phyloP scores from a whole-genome alignment of 2,113 vertebrate species.

The Meriones unguiculatus region DNA sequence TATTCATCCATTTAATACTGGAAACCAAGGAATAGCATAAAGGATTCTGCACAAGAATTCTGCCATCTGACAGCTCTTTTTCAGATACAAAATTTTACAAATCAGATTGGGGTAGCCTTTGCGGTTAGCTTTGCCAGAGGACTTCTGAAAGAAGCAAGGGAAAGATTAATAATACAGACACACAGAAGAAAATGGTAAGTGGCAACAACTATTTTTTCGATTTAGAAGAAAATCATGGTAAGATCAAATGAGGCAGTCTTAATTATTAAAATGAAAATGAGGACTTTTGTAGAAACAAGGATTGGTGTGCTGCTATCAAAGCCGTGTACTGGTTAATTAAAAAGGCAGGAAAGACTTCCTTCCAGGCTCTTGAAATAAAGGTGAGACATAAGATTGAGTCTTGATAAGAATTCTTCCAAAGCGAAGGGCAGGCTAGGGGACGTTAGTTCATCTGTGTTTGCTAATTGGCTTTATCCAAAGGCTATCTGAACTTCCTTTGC shows the following conservation, averaged over 20 bases:
- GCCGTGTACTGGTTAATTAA: neutral
- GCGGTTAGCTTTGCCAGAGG: conserved; percentile 31
- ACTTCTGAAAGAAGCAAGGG: neutral
- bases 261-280: conserved; percentile 44
- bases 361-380: neutral
- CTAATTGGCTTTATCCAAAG: neutral
- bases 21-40: conserved; percentile 38
- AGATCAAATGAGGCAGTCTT: conserved; percentile 23
- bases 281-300: conserved; percentile 41
- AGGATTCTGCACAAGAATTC: conserved; percentile 55
- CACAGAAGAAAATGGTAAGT: conserved; percentile 2
- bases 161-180: conserved; percentile 48
- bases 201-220: neutral
- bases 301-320: neutral
- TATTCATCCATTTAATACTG: conserved; percentile 20
- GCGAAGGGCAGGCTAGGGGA: neutral
- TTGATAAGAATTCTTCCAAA: neutral
- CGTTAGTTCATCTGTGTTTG: neutral
- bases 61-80: neutral
- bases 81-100: conserved; percentile 55
- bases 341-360: neutral
- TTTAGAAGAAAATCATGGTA: neutral
- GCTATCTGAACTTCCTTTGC: neutral
- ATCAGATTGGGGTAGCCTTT: conserved; percentile 46
- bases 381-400: neutral